phyloP scores from a whole-genome alignment of 2,888 invertebrate genomes.

The Cephonodes hylas region DNA sequence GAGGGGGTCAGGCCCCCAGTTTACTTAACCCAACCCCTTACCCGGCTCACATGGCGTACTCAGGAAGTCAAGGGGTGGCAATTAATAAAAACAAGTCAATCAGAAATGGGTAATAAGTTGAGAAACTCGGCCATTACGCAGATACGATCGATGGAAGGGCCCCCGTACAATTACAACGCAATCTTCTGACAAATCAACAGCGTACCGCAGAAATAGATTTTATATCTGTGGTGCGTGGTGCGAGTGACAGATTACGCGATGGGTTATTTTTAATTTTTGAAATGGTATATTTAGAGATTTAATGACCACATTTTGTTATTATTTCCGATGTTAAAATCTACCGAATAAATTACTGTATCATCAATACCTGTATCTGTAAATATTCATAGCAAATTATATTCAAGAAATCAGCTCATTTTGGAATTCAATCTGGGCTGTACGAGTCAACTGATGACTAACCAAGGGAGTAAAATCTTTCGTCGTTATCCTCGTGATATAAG shows the following conservation, averaged over 20 bases:
- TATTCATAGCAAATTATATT: too few species aligned
- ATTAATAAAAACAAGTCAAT: conserved; percentile 53
- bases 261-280: too few species aligned
- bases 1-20: conserved; percentile 21
- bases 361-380: too few species aligned
- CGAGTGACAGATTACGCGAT: conserved; percentile 21
- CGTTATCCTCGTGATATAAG: too few species aligned
- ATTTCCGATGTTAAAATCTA: too few species aligned
- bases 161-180: conserved; percentile 49
- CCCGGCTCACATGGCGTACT: conserved; percentile 16
- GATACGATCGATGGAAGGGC: conserved; percentile 53
- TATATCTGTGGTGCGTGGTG: conserved; percentile 48
- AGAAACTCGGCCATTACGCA: conserved; percentile 50
- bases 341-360: too few species aligned
- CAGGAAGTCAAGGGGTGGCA: conserved; percentile 25
- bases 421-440: too few species aligned
- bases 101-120: conserved; percentile 41
- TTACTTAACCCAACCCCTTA: conserved; percentile 19
- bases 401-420: too few species aligned
- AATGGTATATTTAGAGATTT: too few species aligned
- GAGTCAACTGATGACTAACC: too few species aligned
- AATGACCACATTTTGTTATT: too few species aligned
- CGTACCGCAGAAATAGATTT: conserved; percentile 65
- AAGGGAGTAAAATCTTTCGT: too few species aligned
- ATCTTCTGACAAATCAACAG: conserved; percentile 61